These are phyloP conservation scores for Thaumetopoea pityocampa DNA, from an alignment of 1,140 invertebrate genomes.

Conservation along the genomic window DNA sequence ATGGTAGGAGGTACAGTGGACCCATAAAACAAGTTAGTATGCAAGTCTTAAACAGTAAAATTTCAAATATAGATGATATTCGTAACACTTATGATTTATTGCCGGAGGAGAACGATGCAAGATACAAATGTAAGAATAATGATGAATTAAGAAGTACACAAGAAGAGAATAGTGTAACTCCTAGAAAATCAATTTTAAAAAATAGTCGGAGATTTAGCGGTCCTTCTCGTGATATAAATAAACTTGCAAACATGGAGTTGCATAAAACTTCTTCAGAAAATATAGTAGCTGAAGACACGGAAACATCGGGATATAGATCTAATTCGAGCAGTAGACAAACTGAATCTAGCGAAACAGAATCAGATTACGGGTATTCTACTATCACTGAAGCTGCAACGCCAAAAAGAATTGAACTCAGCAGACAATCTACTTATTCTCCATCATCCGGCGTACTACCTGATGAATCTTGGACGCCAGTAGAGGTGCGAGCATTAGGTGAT, in stretches of 20 bases:
- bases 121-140: slow-evolving; percentile 9
- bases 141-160: slow-evolving; percentile 9
- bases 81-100: slow-evolving; percentile 17
- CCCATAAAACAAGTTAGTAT: slow-evolving; percentile 34
- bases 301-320: slow-evolving; percentile 78
- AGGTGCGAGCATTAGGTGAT: slow-evolving; percentile 44
- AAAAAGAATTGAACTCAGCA: slow-evolving; percentile 60
- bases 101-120: slow-evolving; percentile 20
- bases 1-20: slow-evolving; percentile 36
- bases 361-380: slow-evolving; percentile 76
- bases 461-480: slow-evolving; percentile 66
- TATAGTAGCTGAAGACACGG: slow-evolving; percentile 69
- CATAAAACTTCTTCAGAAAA: slow-evolving; percentile 27
- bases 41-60: slow-evolving; percentile 29
- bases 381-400: slow-evolving; percentile 66
- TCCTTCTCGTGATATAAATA: slow-evolving; percentile 33
- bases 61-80: slow-evolving; percentile 31
- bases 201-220: slow-evolving; percentile 43
- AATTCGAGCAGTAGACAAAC: slow-evolving; percentile 64
- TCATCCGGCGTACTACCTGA: slow-evolving; percentile 62
- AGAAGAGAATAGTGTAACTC: slow-evolving; percentile 25
- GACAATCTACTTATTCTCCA: slow-evolving; percentile 43
- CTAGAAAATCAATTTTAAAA: slow-evolving; percentile 65
- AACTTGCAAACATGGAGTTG: slow-evolving; percentile 20
- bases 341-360: slow-evolving; percentile 75